phyloP scores from a whole-genome alignment of 2,888 invertebrate species.

The Eudasyphora cyanicolor region DNA sequence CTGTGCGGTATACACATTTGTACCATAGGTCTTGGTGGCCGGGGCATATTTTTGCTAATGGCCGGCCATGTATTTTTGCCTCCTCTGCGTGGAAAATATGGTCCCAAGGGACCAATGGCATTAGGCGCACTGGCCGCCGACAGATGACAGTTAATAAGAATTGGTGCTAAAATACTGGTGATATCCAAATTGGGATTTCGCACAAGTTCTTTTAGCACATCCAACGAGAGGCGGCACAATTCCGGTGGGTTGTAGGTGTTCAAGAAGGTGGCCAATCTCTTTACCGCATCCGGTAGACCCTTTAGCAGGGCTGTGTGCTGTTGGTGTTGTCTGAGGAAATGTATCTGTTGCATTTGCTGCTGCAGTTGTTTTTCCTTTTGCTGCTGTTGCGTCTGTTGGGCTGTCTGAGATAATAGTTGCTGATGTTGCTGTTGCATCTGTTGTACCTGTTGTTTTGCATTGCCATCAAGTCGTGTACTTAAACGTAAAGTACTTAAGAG shows the following conservation, averaged over 20 bases:
- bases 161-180: conserved; percentile 90
- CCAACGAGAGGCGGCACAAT: conserved; percentile 89
- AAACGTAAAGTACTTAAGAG: conserved; percentile 87
- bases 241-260: conserved; percentile 94
- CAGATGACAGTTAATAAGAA: conserved; percentile 91
- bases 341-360: conserved; percentile 75
- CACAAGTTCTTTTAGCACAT: conserved; percentile 81
- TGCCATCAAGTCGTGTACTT: conserved; percentile 80
- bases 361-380: conserved; percentile 75
- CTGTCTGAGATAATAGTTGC: conserved; percentile 65
- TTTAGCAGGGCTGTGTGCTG: conserved; percentile 82
- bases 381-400: conserved; percentile 73
- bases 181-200: conserved; percentile 78
- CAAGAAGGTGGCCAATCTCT: conserved; percentile 91
- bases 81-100: conserved; percentile 88
- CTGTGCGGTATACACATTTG: conserved; percentile 91
- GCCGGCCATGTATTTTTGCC: conserved; percentile 81
- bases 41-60: conserved; percentile 83
- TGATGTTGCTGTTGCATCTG: conserved; percentile 67
- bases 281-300: conserved; percentile 93
- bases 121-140: conserved; percentile 88
- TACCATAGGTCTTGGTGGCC: conserved; percentile 89
- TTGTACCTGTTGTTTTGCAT: conserved; percentile 74
- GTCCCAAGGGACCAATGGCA: conserved; percentile 85
- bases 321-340: conserved; percentile 75